A percentile compares a stretch with the other conserved stretches of the same genome.
phyloP scores from a whole-genome alignment of 2,797 vertebrate species.

The Ammospiza maritima region DNA sequence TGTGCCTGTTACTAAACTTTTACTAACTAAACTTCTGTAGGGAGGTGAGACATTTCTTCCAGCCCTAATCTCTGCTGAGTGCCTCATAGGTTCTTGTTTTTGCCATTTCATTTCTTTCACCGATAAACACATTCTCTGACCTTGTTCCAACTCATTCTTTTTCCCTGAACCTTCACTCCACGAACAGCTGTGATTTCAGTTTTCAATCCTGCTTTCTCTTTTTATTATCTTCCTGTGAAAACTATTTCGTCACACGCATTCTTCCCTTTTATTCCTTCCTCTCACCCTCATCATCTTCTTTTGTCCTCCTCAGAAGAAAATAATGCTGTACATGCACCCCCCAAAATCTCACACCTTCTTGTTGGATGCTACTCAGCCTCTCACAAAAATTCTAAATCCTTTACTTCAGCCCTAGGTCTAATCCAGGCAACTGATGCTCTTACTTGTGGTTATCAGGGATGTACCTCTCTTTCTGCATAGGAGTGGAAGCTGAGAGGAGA shows the following conservation, averaged over 20 bases:
- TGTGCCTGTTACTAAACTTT: neutral
- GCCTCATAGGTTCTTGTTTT: neutral
- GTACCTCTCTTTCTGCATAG: neutral
- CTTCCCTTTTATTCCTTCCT: neutral
- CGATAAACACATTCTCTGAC: neutral
- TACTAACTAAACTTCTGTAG: neutral
- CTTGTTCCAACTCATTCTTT: accelerated
- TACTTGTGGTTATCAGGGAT: neutral
- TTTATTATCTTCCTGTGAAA: neutral
- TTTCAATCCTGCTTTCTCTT: neutral
- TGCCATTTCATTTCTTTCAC: neutral
- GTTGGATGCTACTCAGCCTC: neutral
- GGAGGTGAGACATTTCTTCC: neutral
- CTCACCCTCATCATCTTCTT: neutral
- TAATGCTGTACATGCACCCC: neutral
- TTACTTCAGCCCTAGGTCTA: neutral
- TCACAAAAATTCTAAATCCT: neutral
- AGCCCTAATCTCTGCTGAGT: neutral
- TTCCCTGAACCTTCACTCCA: neutral
- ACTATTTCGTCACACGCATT: neutral
- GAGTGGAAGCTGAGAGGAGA: neutral
- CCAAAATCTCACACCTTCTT: neutral
- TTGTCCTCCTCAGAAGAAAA: neutral
- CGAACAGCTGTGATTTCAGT: neutral
- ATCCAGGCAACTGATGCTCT: neutral